Base-by-base conservation (phyloP, 2,888 invertebrate genomes). In the Andrena bucephala region DNA sequence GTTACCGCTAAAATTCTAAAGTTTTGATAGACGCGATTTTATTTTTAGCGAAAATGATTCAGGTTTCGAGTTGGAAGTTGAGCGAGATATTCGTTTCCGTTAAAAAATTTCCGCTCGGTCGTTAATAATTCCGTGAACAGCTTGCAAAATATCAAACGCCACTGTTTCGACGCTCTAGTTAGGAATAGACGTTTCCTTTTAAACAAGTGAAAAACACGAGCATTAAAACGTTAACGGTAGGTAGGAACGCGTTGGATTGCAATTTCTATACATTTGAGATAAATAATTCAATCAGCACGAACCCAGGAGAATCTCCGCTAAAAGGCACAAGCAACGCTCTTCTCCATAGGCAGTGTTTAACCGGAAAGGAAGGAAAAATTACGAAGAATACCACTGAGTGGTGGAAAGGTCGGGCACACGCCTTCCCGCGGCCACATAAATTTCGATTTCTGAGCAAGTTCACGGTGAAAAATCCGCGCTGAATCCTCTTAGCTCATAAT, bases 401-500 rank as follows among this genome's bases (percentile, higher is more conserved):
- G 29, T 16, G 69, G 16, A 27, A 63, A 42, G 31, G n/a, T 29
- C 31, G 60, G 10, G 54, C 27, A 8, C 54, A 20, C 48, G 31
- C 16, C 54, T 63, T 57, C 24, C 42, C 2, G 42, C 27, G 62
- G 50, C 8, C 67, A 52, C 82, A 82, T 82, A 82, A 82, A 82
- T 82, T 82, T 75, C 82, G 82, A 82, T 82, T 81, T 82, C 82
- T 76, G 57, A 31, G 67, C 54, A 76, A 82, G 57, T 81, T 76
- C 31, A 24, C 66, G 16, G 52, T n/a, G 67, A 82, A 81, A 82
- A 82, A 71, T 81, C 76, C 67, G n/a, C 29, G 36, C 54, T 36
- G 76, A 82, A 82, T 82, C 83, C 82, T 71, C 82, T 82, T 82
- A 81, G 71, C 57, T 76, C 48, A 24, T 82, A 82, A 82, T 76